phyloP scores from a whole-genome alignment of 2,113 vertebrate species.

The Nyctereutes procyonoides region DNA sequence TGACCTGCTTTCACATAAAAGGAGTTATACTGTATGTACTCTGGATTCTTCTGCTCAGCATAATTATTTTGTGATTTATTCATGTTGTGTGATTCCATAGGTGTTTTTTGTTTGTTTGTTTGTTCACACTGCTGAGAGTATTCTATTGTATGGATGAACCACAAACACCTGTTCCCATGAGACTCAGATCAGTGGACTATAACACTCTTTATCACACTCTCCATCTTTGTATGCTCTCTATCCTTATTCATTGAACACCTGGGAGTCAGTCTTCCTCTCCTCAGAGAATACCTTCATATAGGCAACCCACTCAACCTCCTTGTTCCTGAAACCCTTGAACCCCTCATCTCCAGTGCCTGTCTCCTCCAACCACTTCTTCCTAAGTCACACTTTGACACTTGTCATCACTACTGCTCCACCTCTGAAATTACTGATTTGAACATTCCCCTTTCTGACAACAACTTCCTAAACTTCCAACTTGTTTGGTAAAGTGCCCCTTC shows the following conservation, averaged over 20 bases:
- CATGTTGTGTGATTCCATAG: background rate
- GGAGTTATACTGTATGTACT: background rate
- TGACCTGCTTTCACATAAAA: background rate
- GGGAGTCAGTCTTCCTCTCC: background rate
- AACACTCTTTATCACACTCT: background rate
- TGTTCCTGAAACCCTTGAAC: background rate
- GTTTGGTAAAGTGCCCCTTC: background rate
- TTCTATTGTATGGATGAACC: background rate
- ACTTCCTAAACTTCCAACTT: constrained; percentile 7
- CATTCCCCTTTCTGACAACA: background rate
- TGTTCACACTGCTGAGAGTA: background rate
- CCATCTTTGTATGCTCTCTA: background rate
- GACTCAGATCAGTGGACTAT: background rate
- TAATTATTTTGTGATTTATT: constrained; percentile 43
- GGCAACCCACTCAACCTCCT: background rate
- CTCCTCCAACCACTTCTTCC: background rate
- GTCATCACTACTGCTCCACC: background rate
- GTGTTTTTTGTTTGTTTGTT: background rate
- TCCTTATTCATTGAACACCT: background rate
- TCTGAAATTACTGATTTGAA: constrained; percentile 49
- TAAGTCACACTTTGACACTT: constrained; percentile 13
- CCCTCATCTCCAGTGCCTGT: background rate
- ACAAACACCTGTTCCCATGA: background rate
- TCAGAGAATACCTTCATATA: background rate
- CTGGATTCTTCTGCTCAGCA: background rate